A percentile compares a stretch with the other conserved stretches of the same genome.
These are phyloP conservation scores for Tetragnatha versicolor DNA, from an alignment of 1,140 invertebrate species.

Conservation along the genomic window DNA sequence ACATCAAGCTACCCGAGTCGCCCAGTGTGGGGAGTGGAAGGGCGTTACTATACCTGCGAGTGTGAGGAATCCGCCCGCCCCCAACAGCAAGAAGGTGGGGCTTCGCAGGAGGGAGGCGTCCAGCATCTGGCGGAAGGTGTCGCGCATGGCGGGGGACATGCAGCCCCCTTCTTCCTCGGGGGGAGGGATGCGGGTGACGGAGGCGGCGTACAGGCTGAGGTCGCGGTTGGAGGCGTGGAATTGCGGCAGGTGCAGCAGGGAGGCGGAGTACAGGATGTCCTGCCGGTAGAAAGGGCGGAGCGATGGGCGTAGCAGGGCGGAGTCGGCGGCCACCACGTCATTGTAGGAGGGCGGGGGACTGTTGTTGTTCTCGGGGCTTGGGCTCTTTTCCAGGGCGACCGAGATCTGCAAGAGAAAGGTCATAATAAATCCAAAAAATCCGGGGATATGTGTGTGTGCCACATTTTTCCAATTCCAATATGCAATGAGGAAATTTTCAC, in stretches of 20 bases:
- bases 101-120: constrained; percentile 84
- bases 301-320: background rate
- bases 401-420: constrained; percentile 8
- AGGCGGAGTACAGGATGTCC: constrained; percentile 66
- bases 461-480: too few species aligned
- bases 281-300: constrained; percentile 63
- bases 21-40: too few species aligned
- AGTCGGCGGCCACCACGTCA: constrained; percentile 35
- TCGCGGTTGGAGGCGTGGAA: constrained; percentile 62
- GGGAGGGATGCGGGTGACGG: constrained; percentile 52
- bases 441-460: too few species aligned
- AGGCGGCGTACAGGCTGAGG: constrained; percentile 57
- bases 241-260: constrained; percentile 63
- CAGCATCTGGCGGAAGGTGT: constrained; percentile 72
- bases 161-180: constrained; percentile 13
- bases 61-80: constrained; percentile 88
- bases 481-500: too few species aligned
- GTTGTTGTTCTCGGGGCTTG: constrained; percentile 2
- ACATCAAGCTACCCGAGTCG: too few species aligned
- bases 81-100: constrained; percentile 85
- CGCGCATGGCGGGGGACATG: constrained; percentile 58
- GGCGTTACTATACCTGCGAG: too few species aligned
- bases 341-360: constrained; percentile 53
- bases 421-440: too few species aligned
- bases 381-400: background rate